Percentiles rank a stretch among this genome's conserved stretches.
Evolutionary conservation across 1,140 invertebrate genomes (phyloP).

Genomic region (Homalodisca vitripennis): DNA sequence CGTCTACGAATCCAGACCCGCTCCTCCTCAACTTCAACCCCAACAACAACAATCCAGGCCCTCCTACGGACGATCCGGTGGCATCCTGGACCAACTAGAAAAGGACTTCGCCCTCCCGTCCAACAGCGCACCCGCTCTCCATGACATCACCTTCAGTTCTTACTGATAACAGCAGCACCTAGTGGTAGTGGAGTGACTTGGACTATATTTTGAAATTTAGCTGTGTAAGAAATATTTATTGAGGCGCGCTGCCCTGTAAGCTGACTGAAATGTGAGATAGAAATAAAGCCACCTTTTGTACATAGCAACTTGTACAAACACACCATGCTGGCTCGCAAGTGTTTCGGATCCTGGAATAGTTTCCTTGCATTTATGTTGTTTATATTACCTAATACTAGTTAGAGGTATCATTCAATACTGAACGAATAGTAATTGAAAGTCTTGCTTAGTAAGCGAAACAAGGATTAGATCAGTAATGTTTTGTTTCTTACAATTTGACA

Average conservation of each 20-base stretch:
- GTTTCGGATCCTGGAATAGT: too few relatives aligned
- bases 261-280: background rate
- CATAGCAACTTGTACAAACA: too few relatives aligned
- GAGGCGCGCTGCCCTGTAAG: background rate
- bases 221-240: conserved; percentile 10
- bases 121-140: conserved; percentile 62
- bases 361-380: too few relatives aligned
- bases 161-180: conserved; percentile 24
- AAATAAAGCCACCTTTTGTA: conserved; percentile 7
- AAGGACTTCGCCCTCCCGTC: conserved; percentile 74
- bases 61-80: conserved; percentile 53
- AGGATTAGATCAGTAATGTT: too few relatives aligned
- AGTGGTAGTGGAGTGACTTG: background rate
- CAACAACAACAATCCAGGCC: background rate
- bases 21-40: conserved; percentile 22
- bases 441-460: too few relatives aligned
- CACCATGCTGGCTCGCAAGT: too few relatives aligned
- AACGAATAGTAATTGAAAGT: too few relatives aligned
- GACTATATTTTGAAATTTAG: conserved; percentile 14
- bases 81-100: conserved; percentile 76
- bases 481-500: too few relatives aligned
- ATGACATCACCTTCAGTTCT: conserved; percentile 72
- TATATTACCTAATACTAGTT: too few relatives aligned
- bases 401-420: too few relatives aligned
- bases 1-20: conserved; percentile 9